A percentile compares a stretch with the other conserved stretches of the same genome.
phyloP scores from a whole-genome alignment of 92 coral and sea anemone species.

The Galaxea fascicularis region DNA sequence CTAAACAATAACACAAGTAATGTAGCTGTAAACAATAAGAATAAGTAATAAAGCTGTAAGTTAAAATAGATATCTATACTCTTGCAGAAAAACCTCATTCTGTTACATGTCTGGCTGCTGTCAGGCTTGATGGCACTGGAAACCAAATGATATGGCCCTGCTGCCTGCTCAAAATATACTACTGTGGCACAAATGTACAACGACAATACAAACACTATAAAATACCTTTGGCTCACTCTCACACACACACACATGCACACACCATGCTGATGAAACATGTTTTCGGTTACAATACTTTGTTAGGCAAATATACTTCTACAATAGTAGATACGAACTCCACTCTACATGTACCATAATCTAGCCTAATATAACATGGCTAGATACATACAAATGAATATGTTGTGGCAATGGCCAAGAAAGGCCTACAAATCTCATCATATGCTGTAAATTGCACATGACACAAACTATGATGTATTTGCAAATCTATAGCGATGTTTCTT shows the following conservation, averaged over 20 bases:
- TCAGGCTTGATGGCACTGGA: too few relatives aligned
- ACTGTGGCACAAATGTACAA: too few relatives aligned
- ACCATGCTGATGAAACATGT: not conserved
- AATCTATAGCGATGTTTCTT: too few relatives aligned
- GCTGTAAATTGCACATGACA: not conserved
- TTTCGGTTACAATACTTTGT: constrained; percentile 9
- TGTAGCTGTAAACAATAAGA: too few relatives aligned
- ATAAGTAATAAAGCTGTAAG: too few relatives aligned
- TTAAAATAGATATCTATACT: too few relatives aligned
- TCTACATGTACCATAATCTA: not conserved
- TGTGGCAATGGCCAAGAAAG: constrained; percentile 35
- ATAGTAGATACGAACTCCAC: constrained; percentile 36
- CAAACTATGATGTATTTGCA: not conserved
- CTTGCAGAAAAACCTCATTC: too few relatives aligned
- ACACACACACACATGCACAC: not conserved
- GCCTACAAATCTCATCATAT: constrained; percentile 33
- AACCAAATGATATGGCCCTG: too few relatives aligned
- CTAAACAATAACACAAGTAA: too few relatives aligned
- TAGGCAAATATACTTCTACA: constrained; percentile 23
- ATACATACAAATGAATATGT: not conserved
- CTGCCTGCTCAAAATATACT: too few relatives aligned
- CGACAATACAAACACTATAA: too few relatives aligned
- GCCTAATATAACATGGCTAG: not conserved
- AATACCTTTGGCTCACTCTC: not conserved
- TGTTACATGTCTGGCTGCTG: too few relatives aligned